Conservation (phyloP, 2,797 vertebrate genomes). For the Scarus forsteni region DNA sequence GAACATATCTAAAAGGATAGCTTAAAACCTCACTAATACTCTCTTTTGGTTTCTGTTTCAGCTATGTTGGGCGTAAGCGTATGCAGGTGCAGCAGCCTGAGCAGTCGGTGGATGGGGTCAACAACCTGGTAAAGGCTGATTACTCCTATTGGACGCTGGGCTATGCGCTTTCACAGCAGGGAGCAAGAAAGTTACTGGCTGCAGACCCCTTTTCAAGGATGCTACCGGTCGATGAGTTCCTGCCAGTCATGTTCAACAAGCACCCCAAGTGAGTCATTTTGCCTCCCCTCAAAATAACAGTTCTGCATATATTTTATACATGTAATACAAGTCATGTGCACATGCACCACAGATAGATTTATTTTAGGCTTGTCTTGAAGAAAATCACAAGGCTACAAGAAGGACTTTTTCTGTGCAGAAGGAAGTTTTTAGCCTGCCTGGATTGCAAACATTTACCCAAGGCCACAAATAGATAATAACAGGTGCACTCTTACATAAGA, state of each 20-base stretch:
- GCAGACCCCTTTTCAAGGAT: constrained; percentile 80
- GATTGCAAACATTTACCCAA: constrained; percentile 46
- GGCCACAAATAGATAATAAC: constrained; percentile 40
- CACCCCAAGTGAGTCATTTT: constrained; percentile 82
- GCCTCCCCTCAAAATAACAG: constrained; percentile 2
- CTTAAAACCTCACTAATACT: neutral
- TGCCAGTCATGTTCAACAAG: constrained; percentile 88
- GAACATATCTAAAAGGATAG: neutral
- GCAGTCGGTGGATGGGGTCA: constrained; percentile 79
- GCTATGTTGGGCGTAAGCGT: constrained; percentile 86
- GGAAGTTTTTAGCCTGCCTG: constrained; percentile 16
- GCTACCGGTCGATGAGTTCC: constrained; percentile 87
- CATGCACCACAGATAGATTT: neutral
- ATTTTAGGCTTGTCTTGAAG: neutral
- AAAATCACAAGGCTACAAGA: constrained; percentile 24
- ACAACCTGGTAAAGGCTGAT: constrained; percentile 86
- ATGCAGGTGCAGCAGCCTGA: constrained; percentile 87
- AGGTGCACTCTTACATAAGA: constrained; percentile 39
- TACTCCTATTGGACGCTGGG: constrained; percentile 89
- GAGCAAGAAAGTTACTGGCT: constrained; percentile 82
- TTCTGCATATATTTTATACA: neutral
- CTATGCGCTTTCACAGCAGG: constrained; percentile 82
- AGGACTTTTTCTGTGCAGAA: constrained; percentile 11
- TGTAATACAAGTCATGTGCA: neutral
- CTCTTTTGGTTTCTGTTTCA: constrained; percentile 38